Evolutionary conservation across 2,888 invertebrate genomes (phyloP).

Genomic region (Watsonalla binaria): DNA sequence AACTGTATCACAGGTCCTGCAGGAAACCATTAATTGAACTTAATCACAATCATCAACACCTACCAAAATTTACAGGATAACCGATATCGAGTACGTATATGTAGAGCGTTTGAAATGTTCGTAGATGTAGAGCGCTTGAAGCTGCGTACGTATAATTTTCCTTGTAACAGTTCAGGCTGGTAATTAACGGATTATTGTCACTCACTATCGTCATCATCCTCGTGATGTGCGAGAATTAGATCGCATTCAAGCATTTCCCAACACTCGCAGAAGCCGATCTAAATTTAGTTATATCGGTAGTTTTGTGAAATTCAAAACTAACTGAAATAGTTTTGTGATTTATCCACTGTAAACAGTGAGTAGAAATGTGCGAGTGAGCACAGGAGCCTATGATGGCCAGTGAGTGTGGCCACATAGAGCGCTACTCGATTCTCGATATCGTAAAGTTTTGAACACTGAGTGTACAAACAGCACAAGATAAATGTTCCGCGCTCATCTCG

Average conservation of each 20-base stretch:
- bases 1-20: too few relatives aligned
- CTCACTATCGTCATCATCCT: not conserved
- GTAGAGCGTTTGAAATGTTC: too few relatives aligned
- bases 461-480: not conserved
- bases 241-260: conserved; percentile 8
- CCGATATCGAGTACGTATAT: too few relatives aligned
- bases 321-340: not conserved
- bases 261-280: conserved; percentile 7
- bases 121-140: too few relatives aligned
- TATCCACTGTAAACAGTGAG: not conserved
- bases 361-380: too few relatives aligned
- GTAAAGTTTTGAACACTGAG: not conserved
- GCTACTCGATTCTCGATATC: too few relatives aligned
- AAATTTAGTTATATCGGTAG: conserved; percentile 10
- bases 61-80: too few relatives aligned
- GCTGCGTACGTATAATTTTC: not conserved
- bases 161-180: not conserved
- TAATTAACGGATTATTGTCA: not conserved
- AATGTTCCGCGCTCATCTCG: not conserved
- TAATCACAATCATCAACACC: too few relatives aligned
- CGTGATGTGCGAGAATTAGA: conserved; percentile 5
- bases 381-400: too few relatives aligned
- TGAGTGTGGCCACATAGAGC: too few relatives aligned
- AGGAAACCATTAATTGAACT: too few relatives aligned
- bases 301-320: not conserved